A percentile compares a stretch with the other conserved stretches of the same genome.
phyloP scores from a whole-genome alignment of 2,797 vertebrate genomes.

The Mormyrus hasselquistii region DNA sequence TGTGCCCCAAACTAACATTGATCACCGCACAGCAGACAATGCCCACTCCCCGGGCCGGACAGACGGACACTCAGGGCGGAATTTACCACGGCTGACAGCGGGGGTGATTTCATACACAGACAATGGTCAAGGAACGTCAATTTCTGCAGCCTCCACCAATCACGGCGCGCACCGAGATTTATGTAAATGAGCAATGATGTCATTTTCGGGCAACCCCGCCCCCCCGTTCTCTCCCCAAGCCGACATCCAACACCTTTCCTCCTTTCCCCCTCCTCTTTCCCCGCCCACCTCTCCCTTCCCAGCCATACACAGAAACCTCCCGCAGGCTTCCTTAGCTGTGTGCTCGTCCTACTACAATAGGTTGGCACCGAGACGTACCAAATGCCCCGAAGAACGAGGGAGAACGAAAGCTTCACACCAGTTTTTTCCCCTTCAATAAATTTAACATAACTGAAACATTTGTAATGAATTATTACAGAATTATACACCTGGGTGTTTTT shows the following conservation, averaged over 20 bases:
- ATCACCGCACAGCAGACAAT: slow-evolving; percentile 39
- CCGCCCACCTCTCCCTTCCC: slow-evolving; percentile 40
- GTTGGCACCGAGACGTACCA: slow-evolving; percentile 15
- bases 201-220: slow-evolving; percentile 58
- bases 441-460: neutral
- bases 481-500: neutral
- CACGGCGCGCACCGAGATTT: slow-evolving; percentile 48
- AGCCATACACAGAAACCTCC: slow-evolving; percentile 36
- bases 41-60: slow-evolving; percentile 35
- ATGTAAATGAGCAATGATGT: slow-evolving; percentile 70
- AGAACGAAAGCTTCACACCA: neutral
- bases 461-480: neutral
- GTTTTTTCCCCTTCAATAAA: neutral
- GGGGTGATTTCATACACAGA: slow-evolving; percentile 55
- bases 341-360: slow-evolving; percentile 5
- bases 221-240: slow-evolving; percentile 21
- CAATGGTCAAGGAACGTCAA: slow-evolving; percentile 52
- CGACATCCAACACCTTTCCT: slow-evolving; percentile 1
- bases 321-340: slow-evolving; percentile 29
- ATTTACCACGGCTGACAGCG: slow-evolving; percentile 42
- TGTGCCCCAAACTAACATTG: neutral
- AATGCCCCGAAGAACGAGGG: neutral
- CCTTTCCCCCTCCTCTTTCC: slow-evolving; percentile 38
- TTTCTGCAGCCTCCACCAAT: slow-evolving; percentile 57
- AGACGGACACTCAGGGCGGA: slow-evolving; percentile 47